Base-by-base conservation (phyloP, 2,888 invertebrate genomes). In the Uloborus plumipes region DNA sequence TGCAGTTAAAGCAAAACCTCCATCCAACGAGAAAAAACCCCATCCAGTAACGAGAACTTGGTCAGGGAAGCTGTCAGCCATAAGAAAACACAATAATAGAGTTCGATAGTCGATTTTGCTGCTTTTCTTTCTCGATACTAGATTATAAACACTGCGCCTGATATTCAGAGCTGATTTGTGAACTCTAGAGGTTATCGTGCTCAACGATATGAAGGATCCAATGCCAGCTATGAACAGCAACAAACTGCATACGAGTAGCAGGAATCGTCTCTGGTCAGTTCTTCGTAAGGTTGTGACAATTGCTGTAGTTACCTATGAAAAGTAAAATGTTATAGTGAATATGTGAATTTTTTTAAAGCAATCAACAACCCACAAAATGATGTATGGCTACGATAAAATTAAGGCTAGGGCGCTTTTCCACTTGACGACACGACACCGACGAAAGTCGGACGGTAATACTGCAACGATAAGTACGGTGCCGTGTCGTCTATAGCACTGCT, bases 21-120 rank as follows among this genome's bases (percentile, higher is more conserved):
- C 77, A 50, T 78, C 70, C 13, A 78, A 16, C 3, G 62, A 61
- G 16, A 78, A 78, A 49, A 78, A 78, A 0, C 77, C 77, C 77
- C 77, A 78, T 13, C 70, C 77, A 9, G 77, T 71, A 3, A 70
- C 58, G 6, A 70, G 31, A 2, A 71, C 51, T 26, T 71, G 70
- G 1, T 65, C 49, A 11, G 77, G 70, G 31, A 53, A 78, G 26
- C 65, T 53, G 20, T 78, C 55, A 7, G 77, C 77, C 2, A 78
- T n/a, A 22, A 78, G 49, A 26, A 78, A 55, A 6, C 64, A 15
- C 15, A 64, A 31, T 0, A 31, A 62, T 9, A 65, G 26, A 13
- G 53, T 9, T n/a, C 31, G 53, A 20, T 55, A 71, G 15, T 78
- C 64, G 13, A 53, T 31, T 3, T 55, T 47, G 18, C 13, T 20